Evolutionary conservation across 2,888 invertebrate genomes (phyloP).

Genomic region (Pycnomerus fuliginosus): DNA sequence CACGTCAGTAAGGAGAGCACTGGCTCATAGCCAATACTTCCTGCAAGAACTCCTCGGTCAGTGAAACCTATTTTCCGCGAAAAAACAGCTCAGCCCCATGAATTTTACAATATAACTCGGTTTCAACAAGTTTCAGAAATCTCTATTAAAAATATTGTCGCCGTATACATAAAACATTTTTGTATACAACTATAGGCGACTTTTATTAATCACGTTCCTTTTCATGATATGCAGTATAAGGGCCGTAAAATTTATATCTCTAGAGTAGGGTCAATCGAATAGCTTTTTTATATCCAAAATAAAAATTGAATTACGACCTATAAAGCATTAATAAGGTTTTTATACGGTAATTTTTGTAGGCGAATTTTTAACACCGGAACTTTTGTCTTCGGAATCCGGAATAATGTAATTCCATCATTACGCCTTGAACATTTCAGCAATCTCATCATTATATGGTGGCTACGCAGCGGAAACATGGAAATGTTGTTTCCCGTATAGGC

Average conservation of each 20-base stretch:
- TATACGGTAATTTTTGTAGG: conserved; percentile 12
- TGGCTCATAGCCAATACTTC: conserved; percentile 10
- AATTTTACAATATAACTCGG: conserved; percentile 1
- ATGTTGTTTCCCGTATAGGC: too few species aligned
- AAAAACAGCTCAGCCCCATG: not conserved
- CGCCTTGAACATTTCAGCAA: too few species aligned
- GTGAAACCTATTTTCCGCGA: conserved; percentile 6
- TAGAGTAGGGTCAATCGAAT: conserved; percentile 11
- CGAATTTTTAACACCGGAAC: too few species aligned
- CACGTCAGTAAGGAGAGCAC: conserved; percentile 11
- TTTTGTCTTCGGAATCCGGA: too few species aligned
- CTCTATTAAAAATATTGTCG: not conserved
- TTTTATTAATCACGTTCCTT: too few species aligned
- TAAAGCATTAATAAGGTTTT: conserved; percentile 16
- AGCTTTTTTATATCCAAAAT: conserved; percentile 15
- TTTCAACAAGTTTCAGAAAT: conserved; percentile 4
- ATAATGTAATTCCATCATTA: too few species aligned
- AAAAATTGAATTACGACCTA: conserved; percentile 22
- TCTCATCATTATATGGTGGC: too few species aligned
- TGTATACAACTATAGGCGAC: not conserved
- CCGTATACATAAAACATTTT: not conserved
- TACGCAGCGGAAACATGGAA: too few species aligned
- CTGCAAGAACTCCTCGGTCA: conserved; percentile 7
- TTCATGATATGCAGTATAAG: conserved; percentile 6
- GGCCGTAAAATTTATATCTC: conserved; percentile 11